Evolutionary conservation across 1,140 invertebrate genomes (phyloP).

Genomic region (Leptinotarsa lineolata): DNA sequence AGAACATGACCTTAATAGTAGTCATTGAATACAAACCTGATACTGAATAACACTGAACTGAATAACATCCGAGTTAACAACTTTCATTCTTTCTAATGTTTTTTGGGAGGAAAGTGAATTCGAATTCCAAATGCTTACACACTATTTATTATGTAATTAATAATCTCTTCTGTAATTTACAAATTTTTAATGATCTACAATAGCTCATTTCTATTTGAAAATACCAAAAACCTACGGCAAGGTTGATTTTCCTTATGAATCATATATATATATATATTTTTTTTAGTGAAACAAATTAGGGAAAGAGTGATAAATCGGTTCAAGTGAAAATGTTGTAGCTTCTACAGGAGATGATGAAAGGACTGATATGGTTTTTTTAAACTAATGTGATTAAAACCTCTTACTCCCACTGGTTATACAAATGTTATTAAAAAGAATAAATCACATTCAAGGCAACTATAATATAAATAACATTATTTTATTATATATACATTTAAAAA

Average conservation of each 20-base stretch:
- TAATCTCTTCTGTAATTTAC: conserved; percentile 20
- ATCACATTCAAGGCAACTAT: conserved; percentile 25
- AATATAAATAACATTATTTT: conserved; percentile 28
- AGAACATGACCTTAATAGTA: too few species aligned
- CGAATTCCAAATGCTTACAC: conserved; percentile 4
- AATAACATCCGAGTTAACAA: too few species aligned
- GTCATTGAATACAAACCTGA: too few species aligned
- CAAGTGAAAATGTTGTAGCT: too few species aligned
- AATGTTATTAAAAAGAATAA: conserved; percentile 17
- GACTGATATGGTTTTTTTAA: background rate
- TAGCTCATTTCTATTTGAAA: background rate
- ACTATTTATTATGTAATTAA: conserved; percentile 21
- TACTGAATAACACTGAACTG: too few species aligned
- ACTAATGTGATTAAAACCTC: background rate
- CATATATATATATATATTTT: too few species aligned
- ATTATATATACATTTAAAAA: conserved; percentile 30
- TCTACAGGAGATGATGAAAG: too few species aligned
- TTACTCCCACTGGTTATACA: background rate
- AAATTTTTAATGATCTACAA: conserved; percentile 21
- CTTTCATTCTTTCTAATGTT: too few species aligned
- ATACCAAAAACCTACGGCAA: background rate
- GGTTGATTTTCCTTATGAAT: too few species aligned
- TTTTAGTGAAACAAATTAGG: too few species aligned
- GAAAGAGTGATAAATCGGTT: too few species aligned
- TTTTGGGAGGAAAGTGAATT: background rate